phyloP scores from a whole-genome alignment of 1,140 invertebrate species.

The Scaptomyza graminum region DNA sequence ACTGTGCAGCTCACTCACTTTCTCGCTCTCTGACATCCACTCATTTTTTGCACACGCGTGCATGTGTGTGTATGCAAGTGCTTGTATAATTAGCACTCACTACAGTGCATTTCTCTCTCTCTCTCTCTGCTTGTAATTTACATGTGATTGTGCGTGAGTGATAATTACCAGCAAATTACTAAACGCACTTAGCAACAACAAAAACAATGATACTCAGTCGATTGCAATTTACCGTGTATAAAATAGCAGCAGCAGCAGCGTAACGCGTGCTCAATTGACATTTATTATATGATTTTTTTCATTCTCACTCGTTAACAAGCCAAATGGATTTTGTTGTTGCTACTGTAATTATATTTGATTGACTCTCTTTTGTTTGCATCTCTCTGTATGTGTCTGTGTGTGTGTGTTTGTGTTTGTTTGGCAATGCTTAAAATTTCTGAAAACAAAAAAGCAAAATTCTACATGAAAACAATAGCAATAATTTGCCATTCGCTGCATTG shows the following conservation, averaged over 20 bases:
- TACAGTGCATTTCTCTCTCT: constrained; percentile 10
- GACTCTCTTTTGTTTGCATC: constrained; percentile 27
- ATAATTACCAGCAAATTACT: constrained; percentile 80
- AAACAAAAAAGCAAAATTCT: constrained; percentile 17
- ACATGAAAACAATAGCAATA: constrained; percentile 47
- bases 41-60: constrained; percentile 13
- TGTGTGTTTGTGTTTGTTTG: constrained; percentile 35
- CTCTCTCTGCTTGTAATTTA: constrained; percentile 52
- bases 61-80: constrained; percentile 23
- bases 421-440: constrained; percentile 24
- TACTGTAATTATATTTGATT: constrained; percentile 57
- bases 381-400: constrained; percentile 21
- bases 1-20: constrained; percentile 41
- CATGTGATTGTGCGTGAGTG: constrained; percentile 78
- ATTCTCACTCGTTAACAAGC: constrained; percentile 13
- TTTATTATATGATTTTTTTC: constrained; percentile 62
- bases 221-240: constrained; percentile 7
- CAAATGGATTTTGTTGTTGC: constrained; percentile 35
- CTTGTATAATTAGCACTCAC: constrained; percentile 43
- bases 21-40: neutral
- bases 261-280: constrained; percentile 65
- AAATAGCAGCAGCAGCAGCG: neutral
- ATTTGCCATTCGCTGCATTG: constrained; percentile 45
- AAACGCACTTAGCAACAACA: constrained; percentile 67
- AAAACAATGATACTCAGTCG: constrained; percentile 28